Evolutionary conservation across 2,888 invertebrate genomes (phyloP), one percentile per base, ranked within the genome.

Genomic region (Pterobdella sp.): DNA sequence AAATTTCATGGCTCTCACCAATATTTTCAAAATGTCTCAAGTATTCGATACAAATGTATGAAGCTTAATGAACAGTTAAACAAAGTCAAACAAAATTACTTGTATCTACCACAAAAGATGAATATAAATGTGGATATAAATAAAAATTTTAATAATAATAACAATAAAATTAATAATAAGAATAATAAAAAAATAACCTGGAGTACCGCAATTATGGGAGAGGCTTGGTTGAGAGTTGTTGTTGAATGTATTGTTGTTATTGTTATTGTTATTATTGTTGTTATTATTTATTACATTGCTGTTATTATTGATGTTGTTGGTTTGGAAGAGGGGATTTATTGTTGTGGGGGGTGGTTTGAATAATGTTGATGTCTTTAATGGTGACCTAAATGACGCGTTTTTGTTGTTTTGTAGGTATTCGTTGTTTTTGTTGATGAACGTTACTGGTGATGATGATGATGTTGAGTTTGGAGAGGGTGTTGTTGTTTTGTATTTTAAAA

Each of bases 381-480:
- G 49, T 42, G 49, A 22, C 22, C 10, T 7, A 22, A 22, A 22
- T 42, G 49, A 22, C 10, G 49, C 10, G 49, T 42, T 56, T 7
- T 22, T 26, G 60, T 56, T 56, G 60, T 56, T 56, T 56, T 56
- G 60, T 56, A 3, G n/a, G 60, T 42, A 7, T 14, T 18, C 42
- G 42, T 42, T 42, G 42, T 42, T 42, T 22, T 56, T 56, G 60
- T 56, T 56, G 60, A 26, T 56, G 60, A 22, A n/a, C n/a, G n/a
- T n/a, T n/a, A n/a, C n/a, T n/a, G 68, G 22, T 18, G 35, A 37
- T 68, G 68, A 37, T 69, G 69, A 37, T 49, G 69, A 32, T 69
- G 69, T 2, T 26, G 31, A 56, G 7, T 56, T 56, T 18, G 60
- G 60, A 3, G 60, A 56, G n/a, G 7, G 60, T 22, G n/a, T n/a